phyloP scores from a whole-genome alignment of 2,113 vertebrate species.

The Prionailurus bengalensis region DNA sequence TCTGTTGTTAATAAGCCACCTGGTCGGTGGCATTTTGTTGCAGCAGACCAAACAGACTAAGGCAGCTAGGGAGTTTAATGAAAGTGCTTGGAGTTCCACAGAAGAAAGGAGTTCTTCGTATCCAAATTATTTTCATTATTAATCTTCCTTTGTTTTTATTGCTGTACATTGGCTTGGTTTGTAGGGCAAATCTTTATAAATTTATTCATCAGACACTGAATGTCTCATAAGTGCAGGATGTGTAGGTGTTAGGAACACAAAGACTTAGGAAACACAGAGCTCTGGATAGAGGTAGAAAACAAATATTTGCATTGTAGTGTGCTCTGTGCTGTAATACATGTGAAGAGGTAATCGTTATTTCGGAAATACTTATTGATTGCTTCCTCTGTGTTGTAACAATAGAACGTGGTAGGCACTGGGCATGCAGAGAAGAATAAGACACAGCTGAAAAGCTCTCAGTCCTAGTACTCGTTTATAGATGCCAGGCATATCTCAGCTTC shows the following conservation, averaged over 20 bases:
- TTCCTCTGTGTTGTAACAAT: neutral
- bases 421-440: neutral
- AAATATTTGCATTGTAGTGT: neutral
- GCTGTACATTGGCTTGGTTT: neutral
- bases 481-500: neutral
- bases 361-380: neutral
- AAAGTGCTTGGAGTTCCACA: neutral
- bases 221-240: neutral
- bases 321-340: neutral
- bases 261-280: neutral
- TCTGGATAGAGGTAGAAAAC: neutral
- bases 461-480: neutral
- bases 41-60: neutral
- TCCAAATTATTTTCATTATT: neutral
- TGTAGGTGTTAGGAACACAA: neutral
- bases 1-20: neutral
- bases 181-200: constrained; percentile 1
- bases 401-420: neutral
- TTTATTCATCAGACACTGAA: neutral
- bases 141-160: neutral
- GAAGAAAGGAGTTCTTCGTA: neutral
- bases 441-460: neutral
- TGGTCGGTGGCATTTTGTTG: neutral
- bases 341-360: neutral
- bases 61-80: neutral